Base-by-base conservation (phyloP, 1,140 invertebrate species). In the Zaprionus gabonicus region DNA sequence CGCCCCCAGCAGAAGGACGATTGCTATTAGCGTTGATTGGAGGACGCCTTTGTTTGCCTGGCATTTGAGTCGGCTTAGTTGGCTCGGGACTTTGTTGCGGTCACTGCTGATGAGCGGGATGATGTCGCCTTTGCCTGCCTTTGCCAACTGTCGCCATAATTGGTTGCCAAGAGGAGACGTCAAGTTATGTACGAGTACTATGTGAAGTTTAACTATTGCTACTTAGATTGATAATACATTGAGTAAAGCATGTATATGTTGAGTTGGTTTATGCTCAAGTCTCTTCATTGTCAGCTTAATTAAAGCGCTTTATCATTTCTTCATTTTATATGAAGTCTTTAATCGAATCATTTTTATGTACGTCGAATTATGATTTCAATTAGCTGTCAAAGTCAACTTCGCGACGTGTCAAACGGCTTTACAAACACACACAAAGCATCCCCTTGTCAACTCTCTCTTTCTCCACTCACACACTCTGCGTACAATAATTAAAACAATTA, bases 11-110 rank as follows among this genome's bases (percentile, higher is more conserved):
- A 38, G 13, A 15, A 60, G 31, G 60, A 68, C 34, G 41, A 69
- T 87, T 88, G 81, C 84, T 71, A 88, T 88, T 87, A 87, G 81
- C 81, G 71, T 88, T 84, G 85, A 87, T 87, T 88, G 84, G 71
- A 81, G 81, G 62, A 55, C 34, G 53, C 62, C 84, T 71, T 71
- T 87, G 83, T 87, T 88, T 83, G 83, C 71, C 78, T 83, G 84
- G 59, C 78, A 88, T 88, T 78, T 75, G 84, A 71, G 58, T 63
- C 72, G 68, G 65, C 75, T 78, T 49, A 85, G 46, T 49, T 53
- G 51, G 31, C 65, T 36, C 44, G 28, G 56, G 53, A 72, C 78
- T 76, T 81, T 83, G 81, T 78, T 88, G 84, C 71, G 83, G 83
- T 87, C 57, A 71, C 7, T 56, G 36, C 20, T 55, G 23, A 56